Evolutionary conservation across 2,888 invertebrate species (phyloP), one percentile per base, ranked within the genome.

Genomic region (Drosophila macrospina): DNA sequence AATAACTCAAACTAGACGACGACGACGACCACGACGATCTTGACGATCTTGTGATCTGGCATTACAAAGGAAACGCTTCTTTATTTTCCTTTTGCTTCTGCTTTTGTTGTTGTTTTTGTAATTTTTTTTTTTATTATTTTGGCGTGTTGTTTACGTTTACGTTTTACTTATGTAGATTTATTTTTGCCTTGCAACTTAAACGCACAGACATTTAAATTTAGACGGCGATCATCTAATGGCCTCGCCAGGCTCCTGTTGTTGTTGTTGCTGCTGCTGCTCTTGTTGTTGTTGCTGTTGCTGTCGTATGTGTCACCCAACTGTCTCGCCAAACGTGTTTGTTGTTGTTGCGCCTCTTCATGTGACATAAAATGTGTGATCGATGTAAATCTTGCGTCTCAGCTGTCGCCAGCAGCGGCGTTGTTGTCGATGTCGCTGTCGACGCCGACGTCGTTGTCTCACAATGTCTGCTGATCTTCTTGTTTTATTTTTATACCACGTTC

Each of bases 291-390:
- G 26, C 13, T 39, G 10, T 59, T 16, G 16, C 5, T 42, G 54
- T 26, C 26, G 55, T 47, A 30, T 63, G 68, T 86, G 87, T 87
- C 87, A 86, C 83, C 83, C 71, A 77, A 83, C 66, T 74, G 88
- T 87, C 82, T 89, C 88, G 86, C 74, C 73, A 64, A 85, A 70
- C 75, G 60, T 68, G 57, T 11, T 61, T 50, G n/a, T 6, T 71
- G 57, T 34, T 72, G 36, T 42, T 37, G 65, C 39, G 60, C 30
- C 42, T 77, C 64, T 88, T 76, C 79, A 86, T 86, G 89, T 88
- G 89, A 85, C 87, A 88, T 88, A 86, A 88, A 87, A 84, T 87
- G 82, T 86, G 89, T 87, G 87, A 88, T 88, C 80, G 85, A 88
- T 86, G 87, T 87, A 81, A 86, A 84, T 80, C 74, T 74, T 65